Percentiles rank a stretch among this genome's conserved stretches.
Conservation (phyloP, 2,113 vertebrate genomes). For the Pseudorhombus dupliciocellatus region DNA sequence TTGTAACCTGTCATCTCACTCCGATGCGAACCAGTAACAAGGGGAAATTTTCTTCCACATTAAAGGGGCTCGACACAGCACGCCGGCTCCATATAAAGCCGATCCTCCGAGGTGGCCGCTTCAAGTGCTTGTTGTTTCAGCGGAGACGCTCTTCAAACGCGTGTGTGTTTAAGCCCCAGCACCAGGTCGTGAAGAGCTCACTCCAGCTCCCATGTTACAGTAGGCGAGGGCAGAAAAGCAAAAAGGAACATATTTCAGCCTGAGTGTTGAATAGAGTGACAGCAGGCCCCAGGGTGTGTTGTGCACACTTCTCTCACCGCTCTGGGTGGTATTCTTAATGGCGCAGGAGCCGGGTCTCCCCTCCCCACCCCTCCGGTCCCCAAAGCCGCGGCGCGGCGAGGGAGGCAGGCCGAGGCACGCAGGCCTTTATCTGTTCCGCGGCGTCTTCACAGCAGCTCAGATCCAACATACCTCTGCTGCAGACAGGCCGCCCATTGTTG, state of each 20-base stretch:
- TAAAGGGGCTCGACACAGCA: not conserved
- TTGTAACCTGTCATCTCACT: not conserved
- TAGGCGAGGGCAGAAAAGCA: slow-evolving; percentile 27
- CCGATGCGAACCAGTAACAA: not conserved
- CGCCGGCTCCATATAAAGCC: slow-evolving; percentile 12
- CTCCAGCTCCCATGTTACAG: slow-evolving; percentile 32
- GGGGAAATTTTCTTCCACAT: slow-evolving; percentile 1
- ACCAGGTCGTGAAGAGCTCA: not conserved
- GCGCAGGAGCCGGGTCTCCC: slow-evolving; percentile 6
- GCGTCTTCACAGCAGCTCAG: slow-evolving; percentile 26
- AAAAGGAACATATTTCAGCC: slow-evolving; percentile 50
- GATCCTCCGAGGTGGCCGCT: slow-evolving; percentile 7
- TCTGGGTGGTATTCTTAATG: slow-evolving; percentile 77
- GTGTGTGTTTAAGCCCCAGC: slow-evolving; percentile 44
- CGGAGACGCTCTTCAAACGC: slow-evolving; percentile 35
- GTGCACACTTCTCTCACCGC: slow-evolving; percentile 41
- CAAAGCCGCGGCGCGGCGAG: slow-evolving; percentile 30
- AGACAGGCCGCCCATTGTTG: slow-evolving; percentile 77
- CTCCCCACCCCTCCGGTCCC: slow-evolving; percentile 1
- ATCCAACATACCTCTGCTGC: slow-evolving; percentile 58
- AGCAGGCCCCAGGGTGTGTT: slow-evolving; percentile 52
- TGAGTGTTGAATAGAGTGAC: slow-evolving; percentile 58
- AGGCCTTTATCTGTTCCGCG: slow-evolving; percentile 66
- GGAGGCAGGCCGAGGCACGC: slow-evolving; percentile 72
- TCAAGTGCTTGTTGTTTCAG: slow-evolving; percentile 57